Evolutionary conservation across 1,140 invertebrate genomes (phyloP).

Genomic region (Parapsyche elsis): DNA sequence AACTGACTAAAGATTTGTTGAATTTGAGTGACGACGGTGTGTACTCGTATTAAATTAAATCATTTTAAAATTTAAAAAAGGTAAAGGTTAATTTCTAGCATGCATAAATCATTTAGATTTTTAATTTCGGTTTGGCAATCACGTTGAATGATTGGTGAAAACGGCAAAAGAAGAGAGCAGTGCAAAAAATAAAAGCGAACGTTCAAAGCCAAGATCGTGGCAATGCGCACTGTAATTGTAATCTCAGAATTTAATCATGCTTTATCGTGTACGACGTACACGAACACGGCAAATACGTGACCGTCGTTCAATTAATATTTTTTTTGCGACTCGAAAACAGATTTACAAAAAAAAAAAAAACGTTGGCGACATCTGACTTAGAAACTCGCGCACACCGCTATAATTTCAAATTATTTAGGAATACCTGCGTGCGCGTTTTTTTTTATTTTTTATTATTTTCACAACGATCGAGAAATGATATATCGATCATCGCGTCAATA

Average conservation of each 20-base stretch:
- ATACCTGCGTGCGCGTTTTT: background rate
- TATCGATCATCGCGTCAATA: conserved; percentile 37
- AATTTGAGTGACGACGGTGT: no score
- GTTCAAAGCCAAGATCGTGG: conserved; percentile 22
- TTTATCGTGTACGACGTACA: conserved; percentile 23
- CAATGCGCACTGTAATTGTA: conserved; percentile 31
- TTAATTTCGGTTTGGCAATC: conserved; percentile 13
- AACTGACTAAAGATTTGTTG: no score
- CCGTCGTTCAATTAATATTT: conserved; percentile 25
- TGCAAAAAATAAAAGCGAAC: conserved; percentile 12
- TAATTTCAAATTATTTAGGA: background rate
- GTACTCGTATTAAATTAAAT: no score
- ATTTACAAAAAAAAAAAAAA: conserved; percentile 11
- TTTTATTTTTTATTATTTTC: background rate
- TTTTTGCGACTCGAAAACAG: background rate
- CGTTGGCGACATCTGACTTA: background rate
- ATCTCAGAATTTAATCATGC: conserved; percentile 32
- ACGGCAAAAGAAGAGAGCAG: background rate
- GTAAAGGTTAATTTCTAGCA: conserved; percentile 3
- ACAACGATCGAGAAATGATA: conserved; percentile 25
- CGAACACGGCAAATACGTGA: conserved; percentile 29
- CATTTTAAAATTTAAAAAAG: background rate
- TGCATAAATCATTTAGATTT: conserved; percentile 19
- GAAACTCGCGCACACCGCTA: background rate
- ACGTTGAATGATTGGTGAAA: conserved; percentile 27